phyloP scores from a whole-genome alignment of 1,140 invertebrate genomes.

The Thaumatotibia leucotreta region DNA sequence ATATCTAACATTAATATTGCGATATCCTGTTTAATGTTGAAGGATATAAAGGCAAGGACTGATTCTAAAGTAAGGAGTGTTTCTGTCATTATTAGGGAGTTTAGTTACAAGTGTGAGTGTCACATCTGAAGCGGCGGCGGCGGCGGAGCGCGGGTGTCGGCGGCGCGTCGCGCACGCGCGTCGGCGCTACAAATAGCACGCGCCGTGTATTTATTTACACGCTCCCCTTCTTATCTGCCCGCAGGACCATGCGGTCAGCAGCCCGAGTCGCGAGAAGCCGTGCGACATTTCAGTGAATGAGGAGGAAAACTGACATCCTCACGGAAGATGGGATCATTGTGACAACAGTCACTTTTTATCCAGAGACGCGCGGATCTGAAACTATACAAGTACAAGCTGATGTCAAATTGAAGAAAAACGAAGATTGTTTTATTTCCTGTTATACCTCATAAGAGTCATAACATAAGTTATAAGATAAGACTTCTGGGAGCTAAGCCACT shows the following conservation, averaged over 20 bases:
- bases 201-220: constrained; percentile 51
- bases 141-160: constrained; percentile 15
- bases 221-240: constrained; percentile 43
- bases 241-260: constrained; percentile 7
- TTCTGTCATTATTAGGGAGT: neutral
- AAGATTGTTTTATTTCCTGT: too few species aligned
- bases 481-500: too few species aligned
- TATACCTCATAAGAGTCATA: too few species aligned
- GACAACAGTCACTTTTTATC: too few species aligned
- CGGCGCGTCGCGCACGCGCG: constrained; percentile 42
- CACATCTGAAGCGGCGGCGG: neutral
- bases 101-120: neutral
- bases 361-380: too few species aligned
- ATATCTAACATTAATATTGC: too few species aligned
- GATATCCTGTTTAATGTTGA: neutral
- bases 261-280: constrained; percentile 8
- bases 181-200: constrained; percentile 52
- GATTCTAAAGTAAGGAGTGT: neutral
- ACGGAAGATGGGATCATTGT: too few species aligned
- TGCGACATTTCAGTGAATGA: too few species aligned
- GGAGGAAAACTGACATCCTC: too few species aligned
- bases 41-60: neutral
- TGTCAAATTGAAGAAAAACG: too few species aligned
- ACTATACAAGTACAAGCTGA: too few species aligned
- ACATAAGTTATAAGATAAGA: too few species aligned